A percentile compares a stretch with the other conserved stretches of the same genome.
phyloP scores from a whole-genome alignment of 2,797 vertebrate genomes.

The Acipenser transmontanus region DNA sequence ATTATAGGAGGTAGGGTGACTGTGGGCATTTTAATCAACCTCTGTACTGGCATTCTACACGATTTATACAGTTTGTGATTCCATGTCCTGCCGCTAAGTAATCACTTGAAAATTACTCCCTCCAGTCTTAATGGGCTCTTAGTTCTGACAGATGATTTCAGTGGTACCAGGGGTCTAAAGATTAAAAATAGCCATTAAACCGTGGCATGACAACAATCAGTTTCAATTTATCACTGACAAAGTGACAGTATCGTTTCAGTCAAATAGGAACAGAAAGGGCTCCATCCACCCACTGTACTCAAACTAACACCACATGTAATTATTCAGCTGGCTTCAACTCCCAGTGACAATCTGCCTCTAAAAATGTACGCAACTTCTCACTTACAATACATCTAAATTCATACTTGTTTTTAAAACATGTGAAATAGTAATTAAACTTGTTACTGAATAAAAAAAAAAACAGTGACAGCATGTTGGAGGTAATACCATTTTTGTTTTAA shows the following conservation, averaged over 20 bases:
- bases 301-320: neutral
- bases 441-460: too few species aligned
- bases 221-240: slow-evolving; percentile 28
- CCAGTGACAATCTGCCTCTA: too few species aligned
- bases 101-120: slow-evolving; percentile 75
- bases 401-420: too few species aligned
- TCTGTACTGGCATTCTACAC: slow-evolving; percentile 69
- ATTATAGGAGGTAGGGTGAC: slow-evolving; percentile 75
- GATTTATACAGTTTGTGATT: slow-evolving; percentile 77
- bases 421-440: too few species aligned
- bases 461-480: too few species aligned
- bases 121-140: slow-evolving; percentile 59
- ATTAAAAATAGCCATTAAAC: slow-evolving; percentile 56
- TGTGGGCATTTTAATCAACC: slow-evolving; percentile 79
- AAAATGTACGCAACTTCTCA: too few species aligned
- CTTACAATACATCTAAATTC: too few species aligned
- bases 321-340: neutral
- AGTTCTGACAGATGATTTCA: slow-evolving; percentile 58
- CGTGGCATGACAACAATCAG: slow-evolving; percentile 59
- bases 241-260: slow-evolving; percentile 26
- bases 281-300: neutral
- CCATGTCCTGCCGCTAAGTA: slow-evolving; percentile 71
- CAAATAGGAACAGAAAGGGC: slow-evolving; percentile 18
- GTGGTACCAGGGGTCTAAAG: slow-evolving; percentile 43
- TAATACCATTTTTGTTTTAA: too few species aligned